These are phyloP conservation scores for Bolinopsis microptera DNA, from an alignment of 37 sponge, comb jelly and placozoan species.

Conservation along the genomic window DNA sequence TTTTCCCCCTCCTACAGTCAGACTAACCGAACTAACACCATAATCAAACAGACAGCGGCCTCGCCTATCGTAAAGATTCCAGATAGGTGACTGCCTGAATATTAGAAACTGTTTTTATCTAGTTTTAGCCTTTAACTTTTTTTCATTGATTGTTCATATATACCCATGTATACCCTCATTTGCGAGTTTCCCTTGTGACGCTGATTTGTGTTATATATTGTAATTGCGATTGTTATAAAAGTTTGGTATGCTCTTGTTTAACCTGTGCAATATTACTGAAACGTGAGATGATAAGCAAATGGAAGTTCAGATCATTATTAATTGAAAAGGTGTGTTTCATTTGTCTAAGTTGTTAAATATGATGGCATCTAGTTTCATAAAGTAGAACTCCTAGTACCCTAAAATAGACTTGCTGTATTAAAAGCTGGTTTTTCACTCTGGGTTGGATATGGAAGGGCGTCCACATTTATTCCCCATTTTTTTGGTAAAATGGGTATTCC, in stretches of 20 bases:
- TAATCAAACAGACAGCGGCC: conserved; percentile 34
- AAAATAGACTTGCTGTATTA: too few species aligned
- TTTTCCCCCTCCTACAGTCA: conserved; percentile 62
- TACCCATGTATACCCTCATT: not conserved
- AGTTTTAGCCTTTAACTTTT: conserved; percentile 61
- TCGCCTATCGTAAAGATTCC: conserved; percentile 37
- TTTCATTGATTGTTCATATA: conserved; percentile 59
- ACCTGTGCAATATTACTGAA: conserved; percentile 33
- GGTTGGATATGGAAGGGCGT: too few species aligned
- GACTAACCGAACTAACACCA: conserved; percentile 64
- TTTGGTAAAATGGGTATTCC: too few species aligned
- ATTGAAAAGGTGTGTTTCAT: not conserved
- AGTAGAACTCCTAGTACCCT: too few species aligned
- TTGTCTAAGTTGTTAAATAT: too few species aligned
- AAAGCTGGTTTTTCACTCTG: too few species aligned
- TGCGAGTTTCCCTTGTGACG: conserved; percentile 37
- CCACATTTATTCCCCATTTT: too few species aligned
- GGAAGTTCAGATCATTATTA: conserved; percentile 39
- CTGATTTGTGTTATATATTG: conserved; percentile 59
- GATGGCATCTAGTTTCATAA: too few species aligned
- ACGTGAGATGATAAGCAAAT: not conserved
- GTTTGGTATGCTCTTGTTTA: conserved; percentile 17
- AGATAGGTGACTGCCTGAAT: not conserved
- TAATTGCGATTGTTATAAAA: conserved; percentile 54
- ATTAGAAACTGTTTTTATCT: conserved; percentile 45